A percentile compares a stretch with the other conserved stretches of the same genome.
Evolutionary conservation across 2,888 invertebrate species (phyloP).

Genomic region (Coelinius sp.): DNA sequence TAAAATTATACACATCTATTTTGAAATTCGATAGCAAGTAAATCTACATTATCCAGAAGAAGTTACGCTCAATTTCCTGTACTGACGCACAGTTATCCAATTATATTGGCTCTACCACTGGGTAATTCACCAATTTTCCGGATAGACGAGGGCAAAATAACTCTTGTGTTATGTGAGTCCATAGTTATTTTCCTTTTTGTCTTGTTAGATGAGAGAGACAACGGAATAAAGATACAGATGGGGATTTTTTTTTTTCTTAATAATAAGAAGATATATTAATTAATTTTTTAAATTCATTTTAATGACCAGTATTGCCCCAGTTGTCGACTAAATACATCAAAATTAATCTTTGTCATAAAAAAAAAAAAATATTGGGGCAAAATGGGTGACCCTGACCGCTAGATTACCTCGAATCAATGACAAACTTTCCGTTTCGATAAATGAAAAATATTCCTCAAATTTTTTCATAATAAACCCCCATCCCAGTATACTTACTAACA

Average conservation of each 20-base stretch:
- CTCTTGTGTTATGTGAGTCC: slow-evolving; percentile 35
- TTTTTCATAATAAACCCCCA: not conserved
- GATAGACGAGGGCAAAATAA: slow-evolving; percentile 43
- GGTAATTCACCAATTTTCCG: slow-evolving; percentile 46
- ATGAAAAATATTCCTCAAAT: not conserved
- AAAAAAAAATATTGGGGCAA: too few species aligned
- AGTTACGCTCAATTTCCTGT: slow-evolving; percentile 52
- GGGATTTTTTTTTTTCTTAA: not conserved
- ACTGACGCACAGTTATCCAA: slow-evolving; percentile 50
- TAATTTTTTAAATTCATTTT: not conserved
- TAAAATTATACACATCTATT: slow-evolving; percentile 9
- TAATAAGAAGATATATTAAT: not conserved
- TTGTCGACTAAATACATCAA: too few species aligned
- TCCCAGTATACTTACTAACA: not conserved
- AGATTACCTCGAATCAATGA: slow-evolving; percentile 63
- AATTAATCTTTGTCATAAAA: too few species aligned
- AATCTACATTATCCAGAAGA: slow-evolving; percentile 34
- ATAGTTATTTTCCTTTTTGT: slow-evolving; percentile 21
- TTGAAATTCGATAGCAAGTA: slow-evolving; percentile 21
- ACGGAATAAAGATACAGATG: slow-evolving; percentile 1
- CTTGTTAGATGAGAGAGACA: slow-evolving; percentile 17
- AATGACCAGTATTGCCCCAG: slow-evolving; percentile 13
- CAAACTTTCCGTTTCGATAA: slow-evolving; percentile 55
- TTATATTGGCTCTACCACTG: slow-evolving; percentile 46
- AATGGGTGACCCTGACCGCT: slow-evolving; percentile 52